Percentiles rank a stretch among this genome's conserved stretches.
phyloP scores from a whole-genome alignment of 2,797 vertebrate species.

The Gadopsis marmoratus region DNA sequence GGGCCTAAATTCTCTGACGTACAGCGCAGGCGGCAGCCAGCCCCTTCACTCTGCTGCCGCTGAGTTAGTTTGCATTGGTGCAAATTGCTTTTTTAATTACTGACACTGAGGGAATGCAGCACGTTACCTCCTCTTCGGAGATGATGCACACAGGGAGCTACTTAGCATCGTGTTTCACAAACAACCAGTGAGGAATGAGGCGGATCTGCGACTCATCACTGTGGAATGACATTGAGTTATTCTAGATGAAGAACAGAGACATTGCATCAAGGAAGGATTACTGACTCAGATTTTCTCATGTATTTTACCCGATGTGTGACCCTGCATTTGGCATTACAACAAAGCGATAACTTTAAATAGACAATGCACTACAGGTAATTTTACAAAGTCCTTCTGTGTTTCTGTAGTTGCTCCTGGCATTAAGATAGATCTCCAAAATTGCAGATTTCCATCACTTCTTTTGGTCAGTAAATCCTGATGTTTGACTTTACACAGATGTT shows the following conservation, averaged over 20 bases:
- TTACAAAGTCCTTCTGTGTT: slow-evolving; percentile 1
- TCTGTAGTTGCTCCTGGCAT: slow-evolving; percentile 4
- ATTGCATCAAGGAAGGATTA: slow-evolving; percentile 40
- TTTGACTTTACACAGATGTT: background rate
- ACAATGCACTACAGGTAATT: background rate
- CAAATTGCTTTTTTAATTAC: slow-evolving; percentile 83
- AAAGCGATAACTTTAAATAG: slow-evolving; percentile 7
- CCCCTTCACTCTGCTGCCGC: slow-evolving; percentile 48
- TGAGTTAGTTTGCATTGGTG: slow-evolving; percentile 65
- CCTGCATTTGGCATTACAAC: slow-evolving; percentile 19
- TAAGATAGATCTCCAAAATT: background rate
- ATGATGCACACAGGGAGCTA: slow-evolving; percentile 61
- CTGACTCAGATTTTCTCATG: slow-evolving; percentile 21
- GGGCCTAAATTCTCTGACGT: slow-evolving; percentile 37
- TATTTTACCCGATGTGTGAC: slow-evolving; percentile 3
- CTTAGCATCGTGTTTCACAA: slow-evolving; percentile 71
- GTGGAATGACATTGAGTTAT: slow-evolving; percentile 40
- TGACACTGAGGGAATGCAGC: slow-evolving; percentile 60
- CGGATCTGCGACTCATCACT: slow-evolving; percentile 43
- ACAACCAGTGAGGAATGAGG: slow-evolving; percentile 58
- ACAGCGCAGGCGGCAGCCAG: slow-evolving; percentile 33
- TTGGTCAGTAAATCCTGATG: background rate
- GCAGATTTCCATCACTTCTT: background rate
- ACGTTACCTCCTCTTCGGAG: slow-evolving; percentile 49
- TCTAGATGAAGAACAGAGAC: slow-evolving; percentile 41